Percentiles rank a stretch among this genome's conserved stretches.
These are phyloP conservation scores for Agonopterix alstromeriana DNA, from an alignment of 2,888 invertebrate species.

Conservation along the genomic window DNA sequence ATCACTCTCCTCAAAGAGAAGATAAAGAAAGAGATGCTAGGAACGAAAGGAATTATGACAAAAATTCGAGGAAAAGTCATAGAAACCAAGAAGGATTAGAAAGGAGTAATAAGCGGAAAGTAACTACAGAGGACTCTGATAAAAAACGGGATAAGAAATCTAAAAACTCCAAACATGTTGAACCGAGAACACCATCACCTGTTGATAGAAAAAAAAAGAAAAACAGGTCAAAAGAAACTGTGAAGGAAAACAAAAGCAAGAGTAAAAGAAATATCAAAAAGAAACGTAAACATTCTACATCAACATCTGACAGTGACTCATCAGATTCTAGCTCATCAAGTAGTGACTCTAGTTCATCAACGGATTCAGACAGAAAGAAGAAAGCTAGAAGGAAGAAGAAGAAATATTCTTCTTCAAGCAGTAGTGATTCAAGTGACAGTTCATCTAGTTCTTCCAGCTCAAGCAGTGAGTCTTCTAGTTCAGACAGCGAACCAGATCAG, in stretches of 20 bases:
- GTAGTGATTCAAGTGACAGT: slow-evolving; percentile 44
- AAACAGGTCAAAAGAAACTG: slow-evolving; percentile 14
- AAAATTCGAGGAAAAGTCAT: slow-evolving; percentile 5
- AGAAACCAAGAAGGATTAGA: slow-evolving; percentile 3
- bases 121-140: slow-evolving; percentile 3
- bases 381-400: slow-evolving; percentile 36
- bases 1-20: too few species aligned
- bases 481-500: slow-evolving; percentile 40
- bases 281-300: slow-evolving; percentile 53
- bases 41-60: slow-evolving; percentile 1
- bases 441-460: slow-evolving; percentile 47
- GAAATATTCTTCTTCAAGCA: slow-evolving; percentile 49
- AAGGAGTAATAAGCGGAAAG: neutral
- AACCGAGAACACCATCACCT: slow-evolving; percentile 23
- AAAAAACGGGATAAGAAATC: slow-evolving; percentile 5
- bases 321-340: slow-evolving; percentile 47
- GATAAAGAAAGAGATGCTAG: too few species aligned
- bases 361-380: slow-evolving; percentile 43
- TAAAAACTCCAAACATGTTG: slow-evolving; percentile 4
- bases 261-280: slow-evolving; percentile 18
- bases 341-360: slow-evolving; percentile 54
- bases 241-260: slow-evolving; percentile 17
- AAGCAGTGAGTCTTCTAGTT: slow-evolving; percentile 44
- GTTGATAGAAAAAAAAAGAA: slow-evolving; percentile 8
- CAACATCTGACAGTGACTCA: slow-evolving; percentile 49